Base-by-base conservation (phyloP, 2,888 invertebrate genomes). In the Hypena proboscidalis region DNA sequence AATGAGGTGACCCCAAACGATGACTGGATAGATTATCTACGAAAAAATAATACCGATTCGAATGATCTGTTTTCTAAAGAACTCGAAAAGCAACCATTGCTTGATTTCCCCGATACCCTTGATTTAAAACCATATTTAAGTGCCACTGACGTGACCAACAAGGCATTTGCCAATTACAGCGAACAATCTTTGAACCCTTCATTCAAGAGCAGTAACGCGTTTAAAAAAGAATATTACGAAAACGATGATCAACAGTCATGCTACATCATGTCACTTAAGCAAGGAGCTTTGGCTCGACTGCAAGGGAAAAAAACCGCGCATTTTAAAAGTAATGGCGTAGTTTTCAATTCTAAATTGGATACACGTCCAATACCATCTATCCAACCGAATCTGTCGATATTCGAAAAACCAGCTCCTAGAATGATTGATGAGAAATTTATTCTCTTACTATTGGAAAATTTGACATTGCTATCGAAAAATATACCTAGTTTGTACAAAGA, bases 361-460 rank as follows among this genome's bases (percentile, higher is more conserved):
- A 14, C 32, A 13, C 9, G 15, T 20, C 35, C 29, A 14, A 49
- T 41, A 52, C 1, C 43, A 7, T n/a, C 54, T 15, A 32, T 8
- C 14, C 48, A 63, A 13, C 64, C 71, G 1, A 68, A 73, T 30
- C 31, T 73, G 7, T 43, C 70, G 0, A n/a, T 74, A 21, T 74
- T 74, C 34, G 74, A 83, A 19, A 75, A 70, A 41, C 54, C 72
- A 0, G 49, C 74, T 3, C 75, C 80, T 0, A 74, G 67, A 43
- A 64, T 74, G 4, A 80, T 89, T 2, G 82, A 88, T 22, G 86
- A 88, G 40, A 77, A 77, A 42, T 85, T 85, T 38, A 82, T 89
- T 29, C 38, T 86, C 1, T 51, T 82, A n/a, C 50, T 88, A 2
- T 51, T 88, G 19, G 84, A 87, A 65, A 83, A 87, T 58, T 60